Evolutionary conservation across 2,113 vertebrate genomes (phyloP), one percentile per base, ranked within the genome.

Genomic region (Psettodes erumei): DNA sequence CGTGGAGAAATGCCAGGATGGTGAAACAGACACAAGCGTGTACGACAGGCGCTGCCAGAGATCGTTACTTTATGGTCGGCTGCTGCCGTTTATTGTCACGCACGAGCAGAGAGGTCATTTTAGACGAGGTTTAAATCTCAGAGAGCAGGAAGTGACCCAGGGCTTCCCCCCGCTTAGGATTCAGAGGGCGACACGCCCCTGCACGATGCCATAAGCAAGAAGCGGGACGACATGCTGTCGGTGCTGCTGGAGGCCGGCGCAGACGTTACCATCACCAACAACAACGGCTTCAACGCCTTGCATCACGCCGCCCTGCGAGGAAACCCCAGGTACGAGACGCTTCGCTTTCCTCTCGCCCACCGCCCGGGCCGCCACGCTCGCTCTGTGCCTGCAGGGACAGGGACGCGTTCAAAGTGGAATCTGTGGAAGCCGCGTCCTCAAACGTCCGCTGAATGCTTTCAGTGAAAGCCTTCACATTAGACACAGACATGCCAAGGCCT

Each of bases 221-320:
- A 99, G 76, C 95, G 98, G 65, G 98, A 99, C 77, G 98, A 99
- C 91, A 99, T 99, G 91, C 93, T 99, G 81, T 98, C 98, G 3
- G 98, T 99, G 15, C 91, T 99, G 83, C 87, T 99, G 77, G 98
- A 99, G 90, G 96, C 98, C 21, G 97, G 96, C 19, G 98, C 98
- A 27, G 98, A 99, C 62, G 97, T 99, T 86, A 99, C 98, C 45
- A 99, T 99, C 90, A 99, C 98, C 62, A 99, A 99, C 92, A 99
- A 99, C 86, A 99, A 98, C 2, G 98, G 98, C 4, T 99, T 99
- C 90, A 99, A 99, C 62, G 98, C 98, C 58, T 94, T 99, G 60
- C 98, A 99, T 79, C 98, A 99, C 0, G 98, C 98, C 6, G 97
- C 98, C 3, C 93, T 99, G 30, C 94, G 98, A 89, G 98, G 98